Evolutionary conservation across 2,888 invertebrate genomes (phyloP).

Genomic region (Meliscaeva auricollis): DNA sequence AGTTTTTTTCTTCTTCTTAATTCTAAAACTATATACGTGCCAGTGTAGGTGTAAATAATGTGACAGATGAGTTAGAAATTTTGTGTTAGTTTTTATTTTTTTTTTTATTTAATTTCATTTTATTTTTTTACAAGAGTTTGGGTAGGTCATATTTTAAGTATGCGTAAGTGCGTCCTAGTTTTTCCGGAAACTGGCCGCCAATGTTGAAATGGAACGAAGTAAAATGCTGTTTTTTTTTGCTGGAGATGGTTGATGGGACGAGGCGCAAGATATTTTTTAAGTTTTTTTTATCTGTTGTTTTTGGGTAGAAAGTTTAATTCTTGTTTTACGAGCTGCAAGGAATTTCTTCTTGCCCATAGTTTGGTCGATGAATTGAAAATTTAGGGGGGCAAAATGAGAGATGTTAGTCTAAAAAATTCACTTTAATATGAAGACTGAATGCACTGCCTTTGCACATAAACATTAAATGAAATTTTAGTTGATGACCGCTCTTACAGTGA

Average conservation of each 20-base stretch:
- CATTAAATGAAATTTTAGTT: too few species aligned
- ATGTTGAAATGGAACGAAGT: slow-evolving; percentile 41
- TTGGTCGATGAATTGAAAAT: slow-evolving; percentile 18
- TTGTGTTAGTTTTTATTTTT: slow-evolving; percentile 24
- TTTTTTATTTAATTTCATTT: slow-evolving; percentile 15
- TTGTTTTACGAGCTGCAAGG: slow-evolving; percentile 62
- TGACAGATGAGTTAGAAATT: slow-evolving; percentile 59
- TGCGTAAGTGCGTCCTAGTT: slow-evolving; percentile 71
- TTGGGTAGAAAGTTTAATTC: slow-evolving; percentile 75
- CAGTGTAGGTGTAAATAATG: slow-evolving; percentile 61
- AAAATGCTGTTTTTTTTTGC: slow-evolving; percentile 37
- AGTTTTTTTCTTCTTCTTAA: slow-evolving; percentile 1
- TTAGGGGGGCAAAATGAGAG: neutral
- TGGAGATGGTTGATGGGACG: slow-evolving; percentile 15
- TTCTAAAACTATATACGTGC: slow-evolving; percentile 33
- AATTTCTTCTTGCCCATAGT: slow-evolving; percentile 42
- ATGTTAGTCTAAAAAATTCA: neutral
- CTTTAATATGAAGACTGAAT: neutral
- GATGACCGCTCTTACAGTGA: too few species aligned
- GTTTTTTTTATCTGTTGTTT: slow-evolving; percentile 41
- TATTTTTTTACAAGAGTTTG: slow-evolving; percentile 41
- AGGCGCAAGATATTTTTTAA: slow-evolving; percentile 19
- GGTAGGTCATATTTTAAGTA: slow-evolving; percentile 68
- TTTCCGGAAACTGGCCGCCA: slow-evolving; percentile 64
- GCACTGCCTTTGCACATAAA: too few species aligned